Evolutionary conservation across 2,797 vertebrate species (phyloP).

Genomic region (Meda fulgida): DNA sequence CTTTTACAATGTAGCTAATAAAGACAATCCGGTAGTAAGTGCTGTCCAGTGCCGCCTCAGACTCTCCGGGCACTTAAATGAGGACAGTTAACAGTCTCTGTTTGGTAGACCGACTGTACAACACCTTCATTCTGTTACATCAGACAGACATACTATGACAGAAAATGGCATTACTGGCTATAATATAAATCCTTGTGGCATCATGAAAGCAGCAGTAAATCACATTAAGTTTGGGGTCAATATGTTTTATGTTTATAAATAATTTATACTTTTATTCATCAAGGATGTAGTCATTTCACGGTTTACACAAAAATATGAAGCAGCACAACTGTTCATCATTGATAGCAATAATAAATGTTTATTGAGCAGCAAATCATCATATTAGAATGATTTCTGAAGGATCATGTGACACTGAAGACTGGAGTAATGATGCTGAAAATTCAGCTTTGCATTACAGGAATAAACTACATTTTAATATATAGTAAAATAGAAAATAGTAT

Average conservation of each 20-base stretch:
- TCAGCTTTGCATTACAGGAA: background rate
- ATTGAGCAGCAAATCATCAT: background rate
- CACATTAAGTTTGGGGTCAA: background rate
- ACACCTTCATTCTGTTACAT: slow-evolving; percentile 59
- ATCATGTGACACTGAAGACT: background rate
- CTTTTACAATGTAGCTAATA: background rate
- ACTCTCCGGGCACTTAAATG: background rate
- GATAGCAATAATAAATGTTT: background rate
- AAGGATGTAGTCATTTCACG: background rate
- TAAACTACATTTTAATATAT: background rate
- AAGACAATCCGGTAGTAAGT: slow-evolving; percentile 2
- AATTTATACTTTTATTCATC: background rate
- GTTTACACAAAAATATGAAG: background rate
- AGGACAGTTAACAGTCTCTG: slow-evolving; percentile 7
- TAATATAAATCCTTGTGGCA: slow-evolving; percentile 57
- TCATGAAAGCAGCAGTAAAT: slow-evolving; percentile 35
- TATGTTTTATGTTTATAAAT: background rate
- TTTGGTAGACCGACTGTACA: background rate
- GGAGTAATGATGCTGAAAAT: background rate
- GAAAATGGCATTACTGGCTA: slow-evolving; percentile 55
- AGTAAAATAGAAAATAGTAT: background rate
- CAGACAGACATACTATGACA: slow-evolving; percentile 53
- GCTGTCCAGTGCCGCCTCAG: slow-evolving; percentile 29
- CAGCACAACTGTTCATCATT: background rate
- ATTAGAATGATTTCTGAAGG: background rate